phyloP scores from a whole-genome alignment of 2,888 invertebrate genomes.

The Chalcosyrphus nemorum region DNA sequence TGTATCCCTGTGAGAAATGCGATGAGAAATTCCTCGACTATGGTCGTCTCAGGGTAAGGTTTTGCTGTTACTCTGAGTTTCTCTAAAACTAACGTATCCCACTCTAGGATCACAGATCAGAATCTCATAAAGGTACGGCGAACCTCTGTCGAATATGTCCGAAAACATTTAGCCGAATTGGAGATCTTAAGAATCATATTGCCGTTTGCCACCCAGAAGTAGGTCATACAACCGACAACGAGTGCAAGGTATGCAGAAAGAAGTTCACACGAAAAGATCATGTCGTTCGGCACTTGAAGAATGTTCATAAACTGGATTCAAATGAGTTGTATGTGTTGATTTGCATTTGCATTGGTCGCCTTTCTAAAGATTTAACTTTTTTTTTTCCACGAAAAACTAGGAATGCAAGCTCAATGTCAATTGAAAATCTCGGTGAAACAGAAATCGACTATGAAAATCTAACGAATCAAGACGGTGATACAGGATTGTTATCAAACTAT shows the following conservation, averaged over 20 bases:
- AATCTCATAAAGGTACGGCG: slow-evolving; percentile 74
- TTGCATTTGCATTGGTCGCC: too few species aligned
- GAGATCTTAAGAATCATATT: slow-evolving; percentile 82
- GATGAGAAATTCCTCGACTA: slow-evolving; percentile 77
- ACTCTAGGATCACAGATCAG: slow-evolving; percentile 75
- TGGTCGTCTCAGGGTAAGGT: slow-evolving; percentile 74
- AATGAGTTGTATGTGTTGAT: slow-evolving; percentile 7
- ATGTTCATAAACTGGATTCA: slow-evolving; percentile 78
- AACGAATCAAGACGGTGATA: slow-evolving; percentile 25
- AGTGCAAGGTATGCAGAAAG: slow-evolving; percentile 82
- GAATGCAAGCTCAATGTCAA: too few species aligned
- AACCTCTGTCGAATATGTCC: slow-evolving; percentile 81
- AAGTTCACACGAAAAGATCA: slow-evolving; percentile 82
- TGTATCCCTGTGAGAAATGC: slow-evolving; percentile 80
- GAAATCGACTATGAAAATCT: slow-evolving; percentile 71
- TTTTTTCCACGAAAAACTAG: background rate
- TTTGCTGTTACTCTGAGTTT: background rate
- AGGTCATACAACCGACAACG: slow-evolving; percentile 44
- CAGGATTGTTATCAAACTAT: background rate
- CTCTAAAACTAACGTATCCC: background rate
- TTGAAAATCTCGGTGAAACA: slow-evolving; percentile 72
- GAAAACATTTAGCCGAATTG: slow-evolving; percentile 81
- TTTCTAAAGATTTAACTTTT: background rate
- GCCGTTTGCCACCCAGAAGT: slow-evolving; percentile 75
- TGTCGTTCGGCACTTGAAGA: slow-evolving; percentile 82